Base-by-base conservation (phyloP, 2,797 vertebrate species). In the Silurus aristotelis region DNA sequence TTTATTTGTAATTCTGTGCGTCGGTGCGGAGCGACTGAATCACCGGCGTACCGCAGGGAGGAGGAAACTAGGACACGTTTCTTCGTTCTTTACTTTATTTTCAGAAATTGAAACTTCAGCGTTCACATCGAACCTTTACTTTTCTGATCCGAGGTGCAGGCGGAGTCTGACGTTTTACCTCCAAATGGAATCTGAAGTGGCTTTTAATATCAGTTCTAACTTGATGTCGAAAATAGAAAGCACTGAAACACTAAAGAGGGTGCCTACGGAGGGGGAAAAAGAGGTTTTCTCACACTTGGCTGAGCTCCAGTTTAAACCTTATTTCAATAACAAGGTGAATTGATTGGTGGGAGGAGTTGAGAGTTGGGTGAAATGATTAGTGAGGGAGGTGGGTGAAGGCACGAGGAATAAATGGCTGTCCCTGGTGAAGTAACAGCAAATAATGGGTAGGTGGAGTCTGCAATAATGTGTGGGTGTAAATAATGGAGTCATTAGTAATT, bases 61-160 rank as follows among this genome's bases (percentile, higher is more conserved):
- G 75, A 14, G 75, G 17, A 77, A 58, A 38, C 27, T 25, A 38
- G 75, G 75, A 77, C 75, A 60, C 27, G 20, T 77, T 77, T 60
- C 27, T 56, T 10, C 48, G 0, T 38, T 25, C 48, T 71, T 71
- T 46, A 77, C 60, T 77, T 77, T 77, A 60, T 77, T 77, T 60
- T 77, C 75, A 22, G 75, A 31, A 76, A 31, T 76, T 58, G 25
- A 58, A 58, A 31, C 73, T 31, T 58, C 25, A 31, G 73, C 55
- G 0, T 58, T 76, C 73, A 76, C 73, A 52, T 56, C 17, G 31
- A 19, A 58, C 52, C 52, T 58, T 8, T 19, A 5, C 73, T 77
- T 60, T 77, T 77, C 27, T 76, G 73, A 76, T 76, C 52, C 1
- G 75, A 38, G 75, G 12, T 60, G 75, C 75, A 58, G 17, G 12